Base-by-base conservation (phyloP, 2,797 vertebrate genomes). In the Coreius guichenoti region DNA sequence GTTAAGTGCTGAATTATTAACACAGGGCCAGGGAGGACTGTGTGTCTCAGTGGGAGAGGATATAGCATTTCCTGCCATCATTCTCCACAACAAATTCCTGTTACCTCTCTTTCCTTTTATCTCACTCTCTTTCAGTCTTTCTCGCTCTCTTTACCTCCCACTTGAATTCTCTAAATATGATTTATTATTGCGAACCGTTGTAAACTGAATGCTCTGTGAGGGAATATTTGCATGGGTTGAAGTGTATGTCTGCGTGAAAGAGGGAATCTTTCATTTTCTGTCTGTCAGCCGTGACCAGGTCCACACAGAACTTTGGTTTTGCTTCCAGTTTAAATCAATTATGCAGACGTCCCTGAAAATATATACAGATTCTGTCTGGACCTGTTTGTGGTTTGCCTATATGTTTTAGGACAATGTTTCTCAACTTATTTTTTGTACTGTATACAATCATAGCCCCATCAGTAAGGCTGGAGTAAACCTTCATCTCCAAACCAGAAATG, bases 1-100 rank as follows among this genome's bases (percentile, higher is more conserved):
- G 72, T 89, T 84, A 86, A 80, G 69, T 88, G 87, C 61, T 87
- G 83, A 90, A 90, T 90, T 90, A 90, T 89, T 91, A 90, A 92
- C 81, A 31, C 74, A 80, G 85, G 74, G 68, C 26, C 79, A 61
- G 65, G 74, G 69, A 85, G 85, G 85, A 89, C 83, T 88, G 68
- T 80, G 85, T 76, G 79, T 65, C 79, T 90, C 86, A 81, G 83
- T 49, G 80, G 81, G 84, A 84, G 79, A 86, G 70, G 56, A 81
- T 85, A 72, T 73, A 82, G 49, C 81, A 63, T 86, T 87, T 88
- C 83, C 56, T 81, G 63, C 61, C 69, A 83, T 84, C 51, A 8
- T 67, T 81, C 61, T 81, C 45, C 31, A 17, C 49, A 84, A 86
- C 75, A 80, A 82, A 79, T 78, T 75, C 39, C 33, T 68, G 61